Conservation (phyloP, 53 echinoderm and acorn worm genomes). For the Holothuria scabra region DNA sequence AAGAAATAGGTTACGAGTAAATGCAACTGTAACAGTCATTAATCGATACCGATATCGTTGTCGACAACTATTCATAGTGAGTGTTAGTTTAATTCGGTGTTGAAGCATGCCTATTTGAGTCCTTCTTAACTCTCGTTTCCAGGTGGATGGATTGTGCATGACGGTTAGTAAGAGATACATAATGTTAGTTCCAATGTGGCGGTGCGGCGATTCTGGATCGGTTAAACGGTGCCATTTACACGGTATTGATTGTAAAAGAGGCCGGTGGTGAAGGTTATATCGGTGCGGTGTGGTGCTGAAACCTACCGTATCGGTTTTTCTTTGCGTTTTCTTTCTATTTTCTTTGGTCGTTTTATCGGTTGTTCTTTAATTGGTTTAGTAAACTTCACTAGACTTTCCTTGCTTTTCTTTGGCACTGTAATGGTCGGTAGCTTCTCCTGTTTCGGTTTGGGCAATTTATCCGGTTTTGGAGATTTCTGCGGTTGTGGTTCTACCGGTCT, state of each 20-base stretch:
- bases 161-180: too few relatives aligned
- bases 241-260: not conserved
- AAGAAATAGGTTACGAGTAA: too few relatives aligned
- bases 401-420: not conserved
- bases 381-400: conserved; percentile 2
- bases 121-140: too few relatives aligned
- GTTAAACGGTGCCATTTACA: not conserved
- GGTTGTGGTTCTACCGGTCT: not conserved
- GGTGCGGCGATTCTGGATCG: not conserved
- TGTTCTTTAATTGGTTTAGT: conserved; percentile 40
- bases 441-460: conserved; percentile 28
- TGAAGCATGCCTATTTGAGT: too few relatives aligned
- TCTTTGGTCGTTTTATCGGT: conserved; percentile 46
- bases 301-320: conserved; percentile 38
- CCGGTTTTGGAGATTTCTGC: conserved; percentile 24
- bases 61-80: too few relatives aligned
- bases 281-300: not conserved
- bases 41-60: too few relatives aligned
- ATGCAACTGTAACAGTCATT: too few relatives aligned
- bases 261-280: not conserved
- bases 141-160: too few relatives aligned
- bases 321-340: conserved; percentile 63
- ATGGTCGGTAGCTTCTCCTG: not conserved
- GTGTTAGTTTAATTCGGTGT: too few relatives aligned
- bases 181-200: too few relatives aligned